These are phyloP conservation scores for Pelvicachromis taeniatus DNA, from an alignment of 2,113 vertebrate species.

Conservation along the genomic window DNA sequence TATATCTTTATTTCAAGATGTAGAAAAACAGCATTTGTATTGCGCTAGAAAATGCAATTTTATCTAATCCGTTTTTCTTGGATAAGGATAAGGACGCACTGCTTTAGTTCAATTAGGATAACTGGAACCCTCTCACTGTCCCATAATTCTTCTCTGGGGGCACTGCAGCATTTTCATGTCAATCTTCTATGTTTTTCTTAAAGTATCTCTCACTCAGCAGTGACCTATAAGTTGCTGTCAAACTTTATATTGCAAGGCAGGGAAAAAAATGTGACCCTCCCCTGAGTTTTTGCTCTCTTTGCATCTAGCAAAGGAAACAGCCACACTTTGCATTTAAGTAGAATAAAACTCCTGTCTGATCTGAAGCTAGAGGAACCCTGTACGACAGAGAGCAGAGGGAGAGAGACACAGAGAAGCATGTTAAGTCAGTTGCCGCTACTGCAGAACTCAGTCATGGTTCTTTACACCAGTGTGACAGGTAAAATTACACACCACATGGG, in stretches of 20 bases:
- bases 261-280: not conserved
- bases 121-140: not conserved
- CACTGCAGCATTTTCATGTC: not conserved
- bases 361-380: not conserved
- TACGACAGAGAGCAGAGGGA: not conserved
- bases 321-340: slow-evolving; percentile 19
- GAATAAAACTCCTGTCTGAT: slow-evolving; percentile 40
- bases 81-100: not conserved
- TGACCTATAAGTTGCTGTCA: not conserved
- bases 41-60: not conserved
- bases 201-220: not conserved
- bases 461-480: not conserved
- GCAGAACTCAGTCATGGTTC: not conserved
- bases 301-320: slow-evolving; percentile 17
- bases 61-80: not conserved
- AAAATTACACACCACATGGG: not conserved
- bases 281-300: not conserved
- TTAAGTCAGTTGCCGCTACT: not conserved
- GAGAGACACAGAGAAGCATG: slow-evolving; percentile 11
- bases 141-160: not conserved
- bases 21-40: not conserved
- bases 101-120: not conserved
- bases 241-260: not conserved
- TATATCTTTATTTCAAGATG: not conserved
- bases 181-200: not conserved